Conservation (phyloP, 2,888 invertebrate genomes). For the Xiphydria camelus region DNA sequence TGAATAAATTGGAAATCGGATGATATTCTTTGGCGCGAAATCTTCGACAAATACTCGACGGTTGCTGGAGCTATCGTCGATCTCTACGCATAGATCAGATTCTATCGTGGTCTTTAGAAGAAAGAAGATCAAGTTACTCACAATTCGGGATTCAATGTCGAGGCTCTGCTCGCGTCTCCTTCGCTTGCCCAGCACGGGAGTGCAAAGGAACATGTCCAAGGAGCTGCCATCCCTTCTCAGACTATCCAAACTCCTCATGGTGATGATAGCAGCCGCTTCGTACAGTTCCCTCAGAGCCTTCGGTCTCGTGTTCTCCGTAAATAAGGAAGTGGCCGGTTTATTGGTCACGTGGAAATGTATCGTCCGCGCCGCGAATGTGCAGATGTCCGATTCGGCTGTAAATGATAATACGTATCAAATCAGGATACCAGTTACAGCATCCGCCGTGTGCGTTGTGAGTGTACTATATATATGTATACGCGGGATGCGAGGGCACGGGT, state of each 20-base stretch:
- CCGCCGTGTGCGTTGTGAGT: too few species aligned
- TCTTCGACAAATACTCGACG: too few species aligned
- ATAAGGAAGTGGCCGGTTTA: constrained; percentile 72
- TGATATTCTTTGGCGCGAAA: too few species aligned
- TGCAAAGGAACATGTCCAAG: constrained; percentile 74
- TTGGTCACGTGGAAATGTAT: constrained; percentile 75
- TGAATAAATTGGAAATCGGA: too few species aligned
- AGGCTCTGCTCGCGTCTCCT: constrained; percentile 71
- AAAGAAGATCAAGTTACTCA: constrained; percentile 68
- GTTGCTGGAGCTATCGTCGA: too few species aligned
- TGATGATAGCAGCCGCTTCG: constrained; percentile 73
- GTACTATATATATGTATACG: too few species aligned
- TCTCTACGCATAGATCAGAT: too few species aligned
- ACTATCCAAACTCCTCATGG: constrained; percentile 70
- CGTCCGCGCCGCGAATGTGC: constrained; percentile 79
- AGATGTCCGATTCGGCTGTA: constrained; percentile 91
- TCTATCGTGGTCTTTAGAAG: too few species aligned
- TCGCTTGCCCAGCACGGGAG: constrained; percentile 76
- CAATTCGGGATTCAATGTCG: constrained; percentile 87
- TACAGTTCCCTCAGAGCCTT: constrained; percentile 76
- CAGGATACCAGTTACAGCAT: not conserved
- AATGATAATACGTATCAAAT: constrained; percentile 51
- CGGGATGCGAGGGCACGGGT: too few species aligned
- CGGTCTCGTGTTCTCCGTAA: constrained; percentile 75
- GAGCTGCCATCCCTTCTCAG: constrained; percentile 68